These are phyloP conservation scores for Drosophila dives DNA, from an alignment of 2,888 invertebrate genomes.

Conservation along the genomic window DNA sequence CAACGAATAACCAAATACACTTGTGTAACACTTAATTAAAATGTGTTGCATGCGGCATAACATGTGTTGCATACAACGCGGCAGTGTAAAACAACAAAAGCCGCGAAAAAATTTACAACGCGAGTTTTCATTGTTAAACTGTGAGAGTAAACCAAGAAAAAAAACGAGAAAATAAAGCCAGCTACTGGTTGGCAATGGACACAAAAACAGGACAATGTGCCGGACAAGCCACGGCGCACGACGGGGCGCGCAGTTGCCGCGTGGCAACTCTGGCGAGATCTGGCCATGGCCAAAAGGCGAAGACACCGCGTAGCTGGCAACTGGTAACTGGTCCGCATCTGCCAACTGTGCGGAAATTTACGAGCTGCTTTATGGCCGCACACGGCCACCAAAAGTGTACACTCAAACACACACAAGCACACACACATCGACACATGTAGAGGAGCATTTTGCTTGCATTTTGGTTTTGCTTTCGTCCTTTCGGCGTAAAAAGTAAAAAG, in stretches of 20 bases:
- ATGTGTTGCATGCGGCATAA: background rate
- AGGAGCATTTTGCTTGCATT: constrained; percentile 16
- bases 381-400: constrained; percentile 46
- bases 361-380: constrained; percentile 71
- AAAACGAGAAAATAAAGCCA: constrained; percentile 12
- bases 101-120: constrained; percentile 48
- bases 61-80: background rate
- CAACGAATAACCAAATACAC: constrained; percentile 18
- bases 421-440: background rate
- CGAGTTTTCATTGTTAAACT: constrained; percentile 59
- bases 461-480: constrained; percentile 32
- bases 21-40: background rate
- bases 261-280: constrained; percentile 49
- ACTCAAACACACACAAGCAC: constrained; percentile 15
- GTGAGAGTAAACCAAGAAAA: constrained; percentile 11
- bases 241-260: constrained; percentile 9
- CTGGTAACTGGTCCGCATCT: constrained; percentile 22
- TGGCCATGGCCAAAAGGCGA: constrained; percentile 40
- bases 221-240: constrained; percentile 23
- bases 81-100: constrained; percentile 9
- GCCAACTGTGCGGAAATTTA: constrained; percentile 67
- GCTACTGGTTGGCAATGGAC: constrained; percentile 42
- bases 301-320: constrained; percentile 45
- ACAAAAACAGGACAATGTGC: constrained; percentile 26
- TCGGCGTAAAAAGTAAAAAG: constrained; percentile 35